These are phyloP conservation scores for Cryptus viduatorius DNA, from an alignment of 2,888 invertebrate genomes.

Conservation along the genomic window DNA sequence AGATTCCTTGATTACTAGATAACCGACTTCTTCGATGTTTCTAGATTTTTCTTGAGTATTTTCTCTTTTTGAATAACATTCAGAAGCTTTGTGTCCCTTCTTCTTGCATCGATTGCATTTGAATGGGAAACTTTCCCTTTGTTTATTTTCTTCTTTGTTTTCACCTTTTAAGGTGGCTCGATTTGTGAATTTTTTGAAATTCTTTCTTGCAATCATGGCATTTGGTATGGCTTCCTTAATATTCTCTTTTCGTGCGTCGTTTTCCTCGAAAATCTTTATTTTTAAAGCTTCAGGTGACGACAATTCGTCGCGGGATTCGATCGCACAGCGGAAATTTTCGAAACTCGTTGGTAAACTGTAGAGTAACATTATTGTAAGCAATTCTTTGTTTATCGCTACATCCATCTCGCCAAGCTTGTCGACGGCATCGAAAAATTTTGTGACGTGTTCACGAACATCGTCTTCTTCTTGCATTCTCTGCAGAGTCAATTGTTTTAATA, in stretches of 20 bases:
- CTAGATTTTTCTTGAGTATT: background rate
- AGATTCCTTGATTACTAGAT: background rate
- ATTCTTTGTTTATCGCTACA: slow-evolving; percentile 16
- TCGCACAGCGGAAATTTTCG: background rate
- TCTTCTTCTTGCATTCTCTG: background rate
- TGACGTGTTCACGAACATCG: slow-evolving; percentile 33
- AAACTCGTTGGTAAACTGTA: slow-evolving; percentile 29
- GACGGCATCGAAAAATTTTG: slow-evolving; percentile 34
- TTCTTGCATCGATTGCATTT: slow-evolving; percentile 7
- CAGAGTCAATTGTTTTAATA: slow-evolving; percentile 12
- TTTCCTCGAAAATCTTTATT: slow-evolving; percentile 48
- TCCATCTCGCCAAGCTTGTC: slow-evolving; percentile 40
- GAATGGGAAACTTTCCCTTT: background rate
- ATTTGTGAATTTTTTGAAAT: slow-evolving; percentile 13
- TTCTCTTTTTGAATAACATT: slow-evolving; percentile 5
- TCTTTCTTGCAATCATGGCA: slow-evolving; percentile 3
- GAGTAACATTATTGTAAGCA: slow-evolving; percentile 35
- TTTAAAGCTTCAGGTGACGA: slow-evolving; percentile 31
- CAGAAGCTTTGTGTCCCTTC: slow-evolving; percentile 6
- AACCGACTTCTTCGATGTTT: background rate
- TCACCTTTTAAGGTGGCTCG: background rate
- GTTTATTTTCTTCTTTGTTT: background rate
- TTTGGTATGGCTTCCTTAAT: slow-evolving; percentile 6
- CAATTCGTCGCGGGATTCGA: slow-evolving; percentile 28
- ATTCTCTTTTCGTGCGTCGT: slow-evolving; percentile 19